A percentile compares a stretch with the other conserved stretches of the same genome.
These are phyloP conservation scores for Phacellophora camtschatica DNA, from an alignment of 30 jellyfish, hydroid and myxozoan species.

Conservation along the genomic window DNA sequence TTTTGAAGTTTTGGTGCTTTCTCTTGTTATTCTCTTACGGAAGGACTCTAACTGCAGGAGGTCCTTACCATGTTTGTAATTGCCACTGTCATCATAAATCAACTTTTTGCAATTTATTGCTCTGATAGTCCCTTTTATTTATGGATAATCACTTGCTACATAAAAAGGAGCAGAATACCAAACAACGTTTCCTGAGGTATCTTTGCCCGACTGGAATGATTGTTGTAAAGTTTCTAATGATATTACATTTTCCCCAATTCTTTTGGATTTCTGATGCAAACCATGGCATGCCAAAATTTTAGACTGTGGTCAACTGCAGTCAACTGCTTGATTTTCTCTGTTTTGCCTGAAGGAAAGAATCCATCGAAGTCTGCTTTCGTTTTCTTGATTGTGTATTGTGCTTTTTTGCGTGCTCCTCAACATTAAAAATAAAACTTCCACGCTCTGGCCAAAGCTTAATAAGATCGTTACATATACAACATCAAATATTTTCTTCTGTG, in stretches of 20 bases:
- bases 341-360: constrained; percentile 8
- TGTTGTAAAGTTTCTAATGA: background rate
- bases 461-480: constrained; percentile 15
- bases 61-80: background rate
- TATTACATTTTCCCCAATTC: background rate
- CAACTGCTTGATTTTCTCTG: constrained; percentile 8
- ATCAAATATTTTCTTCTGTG: background rate
- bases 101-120: constrained; percentile 12
- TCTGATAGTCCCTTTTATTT: constrained; percentile 4
- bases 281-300: constrained; percentile 24
- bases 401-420: constrained; percentile 17
- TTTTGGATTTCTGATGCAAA: background rate
- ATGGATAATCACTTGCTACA: background rate
- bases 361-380: constrained; percentile 8
- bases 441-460: constrained; percentile 29
- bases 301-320: background rate
- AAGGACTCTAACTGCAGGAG: background rate
- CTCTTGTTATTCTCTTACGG: background rate
- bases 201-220: background rate
- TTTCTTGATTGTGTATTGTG: background rate
- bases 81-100: background rate
- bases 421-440: constrained; percentile 19
- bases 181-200: background rate
- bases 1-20: background rate
- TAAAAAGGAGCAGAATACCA: constrained; percentile 23